Evolutionary conservation across 1,140 invertebrate genomes (phyloP).

Genomic region (Drosophila micromelanica): DNA sequence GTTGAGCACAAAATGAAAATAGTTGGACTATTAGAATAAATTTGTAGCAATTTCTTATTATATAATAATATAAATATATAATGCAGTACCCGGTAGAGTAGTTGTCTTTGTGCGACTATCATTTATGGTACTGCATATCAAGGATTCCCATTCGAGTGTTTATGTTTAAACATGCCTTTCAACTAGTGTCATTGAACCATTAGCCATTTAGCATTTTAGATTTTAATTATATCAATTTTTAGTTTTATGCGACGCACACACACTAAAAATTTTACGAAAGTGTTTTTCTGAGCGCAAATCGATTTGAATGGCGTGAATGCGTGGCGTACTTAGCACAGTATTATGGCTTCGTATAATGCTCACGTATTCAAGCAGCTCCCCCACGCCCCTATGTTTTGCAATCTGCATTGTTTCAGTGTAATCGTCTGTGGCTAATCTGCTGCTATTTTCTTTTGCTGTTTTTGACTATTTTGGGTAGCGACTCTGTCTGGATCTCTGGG

Average conservation of each 20-base stretch:
- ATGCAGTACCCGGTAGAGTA: too few species aligned
- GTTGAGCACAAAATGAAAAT: neutral
- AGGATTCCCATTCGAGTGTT: neutral
- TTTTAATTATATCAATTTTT: slow-evolving; percentile 36
- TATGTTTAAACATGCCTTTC: neutral
- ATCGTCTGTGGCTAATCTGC: slow-evolving; percentile 77
- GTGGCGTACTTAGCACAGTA: slow-evolving; percentile 37
- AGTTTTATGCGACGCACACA: slow-evolving; percentile 7
- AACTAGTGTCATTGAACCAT: slow-evolving; percentile 24
- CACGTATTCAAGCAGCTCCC: slow-evolving; percentile 13
- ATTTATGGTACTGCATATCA: too few species aligned
- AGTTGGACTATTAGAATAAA: too few species aligned
- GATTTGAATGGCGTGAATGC: slow-evolving; percentile 43
- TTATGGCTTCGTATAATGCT: neutral
- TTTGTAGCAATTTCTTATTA: too few species aligned
- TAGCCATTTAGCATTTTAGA: slow-evolving; percentile 13
- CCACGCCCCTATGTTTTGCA: slow-evolving; percentile 21
- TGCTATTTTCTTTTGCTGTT: slow-evolving; percentile 55
- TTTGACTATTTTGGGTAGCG: slow-evolving; percentile 28
- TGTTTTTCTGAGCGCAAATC: slow-evolving; percentile 28
- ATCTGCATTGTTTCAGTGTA: slow-evolving; percentile 69
- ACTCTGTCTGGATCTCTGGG: neutral
- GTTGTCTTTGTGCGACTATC: too few species aligned
- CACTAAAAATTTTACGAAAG: slow-evolving; percentile 5
- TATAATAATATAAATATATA: too few species aligned